phyloP scores from a whole-genome alignment of 2,888 invertebrate species.

The Cephus pygmeus region DNA sequence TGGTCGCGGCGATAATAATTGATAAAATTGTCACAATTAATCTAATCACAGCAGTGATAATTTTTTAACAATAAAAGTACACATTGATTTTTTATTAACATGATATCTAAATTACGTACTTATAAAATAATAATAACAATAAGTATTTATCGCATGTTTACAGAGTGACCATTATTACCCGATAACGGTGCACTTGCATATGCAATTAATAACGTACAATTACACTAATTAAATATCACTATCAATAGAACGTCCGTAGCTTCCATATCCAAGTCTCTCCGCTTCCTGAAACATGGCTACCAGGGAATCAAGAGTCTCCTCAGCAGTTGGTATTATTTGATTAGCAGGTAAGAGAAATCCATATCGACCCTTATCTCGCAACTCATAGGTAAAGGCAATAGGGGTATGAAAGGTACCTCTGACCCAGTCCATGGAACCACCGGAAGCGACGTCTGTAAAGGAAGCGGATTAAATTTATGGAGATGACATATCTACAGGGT shows the following conservation, averaged over 20 bases:
- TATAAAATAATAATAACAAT: not conserved
- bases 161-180: not conserved
- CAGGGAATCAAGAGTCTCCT: slow-evolving; percentile 71
- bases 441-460: slow-evolving; percentile 40
- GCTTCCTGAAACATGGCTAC: slow-evolving; percentile 68
- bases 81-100: not conserved
- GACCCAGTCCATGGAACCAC: slow-evolving; percentile 64
- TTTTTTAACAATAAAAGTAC: not conserved
- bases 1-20: not conserved
- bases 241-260: not conserved
- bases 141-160: not conserved
- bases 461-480: not conserved
- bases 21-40: not conserved
- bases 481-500: not conserved
- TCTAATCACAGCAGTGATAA: not conserved
- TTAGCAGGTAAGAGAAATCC: slow-evolving; percentile 77
- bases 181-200: not conserved
- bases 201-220: no score
- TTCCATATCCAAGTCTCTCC: slow-evolving; percentile 64
- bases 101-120: not conserved
- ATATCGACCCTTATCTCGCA: slow-evolving; percentile 75
- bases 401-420: slow-evolving; percentile 63
- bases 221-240: not conserved
- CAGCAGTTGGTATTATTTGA: slow-evolving; percentile 73
- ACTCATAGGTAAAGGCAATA: slow-evolving; percentile 67